Evolutionary conservation across 1,140 invertebrate species (phyloP), one percentile per base, ranked within the genome.

Genomic region (Listronotus bonariensis): DNA sequence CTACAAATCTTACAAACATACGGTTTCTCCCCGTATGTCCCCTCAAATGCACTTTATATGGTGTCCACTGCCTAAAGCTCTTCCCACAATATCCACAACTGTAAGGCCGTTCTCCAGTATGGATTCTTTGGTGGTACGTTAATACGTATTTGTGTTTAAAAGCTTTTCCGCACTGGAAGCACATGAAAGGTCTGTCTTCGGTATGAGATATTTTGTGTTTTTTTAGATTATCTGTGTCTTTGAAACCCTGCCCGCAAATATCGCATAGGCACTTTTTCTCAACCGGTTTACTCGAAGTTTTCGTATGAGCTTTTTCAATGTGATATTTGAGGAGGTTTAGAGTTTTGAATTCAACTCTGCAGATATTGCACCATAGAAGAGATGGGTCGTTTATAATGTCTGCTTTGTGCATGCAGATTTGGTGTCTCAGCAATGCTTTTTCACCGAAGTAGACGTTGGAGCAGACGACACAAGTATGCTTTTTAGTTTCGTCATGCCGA

Each of bases 161-260:
- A 79, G 6, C 80, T 68, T 82, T 82, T 26, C 79, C 79, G 63
- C 83, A 84, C 5, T 82, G 68, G 9, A 76, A 78, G 67, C 83
- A 84, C 26, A 76, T 76, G 68, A 80, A 82, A 0, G 82, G 80
- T 66, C 78, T 78, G 0, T 79, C 72, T 6, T 81, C 82, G 12
- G 77, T 81, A 66, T 86, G 86, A n/a, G 84, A 81, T 76, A 83
- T 81, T 76, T 84, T 81, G 68, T 88, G 86, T 9, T 83, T 80
- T 56, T 82, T 82, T 31, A 87, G 74, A 60, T 84, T 84, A 60
- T 82, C 82, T 15, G 82, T 80, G 64, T 82, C 81, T 0, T 81
- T 81, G 74, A 87, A 86, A 20, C 81, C 81, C 65, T 82, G 82
- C 1, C 76, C 77, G 67, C 85, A 86, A 9, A 82, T 67, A 51